Percentiles rank a stretch among this genome's conserved stretches.
phyloP scores from a whole-genome alignment of 2,888 invertebrate genomes.

The Aspidiotus destructor region DNA sequence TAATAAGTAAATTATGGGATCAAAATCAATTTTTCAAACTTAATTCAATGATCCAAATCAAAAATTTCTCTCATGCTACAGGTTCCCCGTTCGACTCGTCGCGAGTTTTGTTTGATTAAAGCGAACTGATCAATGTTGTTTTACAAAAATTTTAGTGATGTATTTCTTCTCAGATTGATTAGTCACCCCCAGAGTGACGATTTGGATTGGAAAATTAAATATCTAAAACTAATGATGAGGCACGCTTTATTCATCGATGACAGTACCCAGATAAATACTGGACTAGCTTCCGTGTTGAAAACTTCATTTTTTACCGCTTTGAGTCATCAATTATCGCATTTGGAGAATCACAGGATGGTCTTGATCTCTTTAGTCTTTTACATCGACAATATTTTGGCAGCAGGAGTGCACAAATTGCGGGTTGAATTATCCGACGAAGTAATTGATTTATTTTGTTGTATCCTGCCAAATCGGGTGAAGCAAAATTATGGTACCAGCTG shows the following conservation, averaged over 20 bases:
- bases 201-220: slow-evolving; percentile 34
- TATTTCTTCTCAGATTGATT: slow-evolving; percentile 28
- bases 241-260: slow-evolving; percentile 30
- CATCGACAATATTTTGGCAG: slow-evolving; percentile 30
- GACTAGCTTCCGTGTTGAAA: slow-evolving; percentile 26
- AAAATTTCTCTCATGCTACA: too few relatives aligned
- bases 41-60: too few relatives aligned
- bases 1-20: too few relatives aligned
- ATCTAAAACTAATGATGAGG: slow-evolving; percentile 34
- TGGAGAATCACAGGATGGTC: slow-evolving; percentile 32
- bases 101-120: too few relatives aligned
- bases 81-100: too few relatives aligned
- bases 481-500: too few relatives aligned
- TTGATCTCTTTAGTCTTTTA: slow-evolving; percentile 31
- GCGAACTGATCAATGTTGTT: too few relatives aligned
- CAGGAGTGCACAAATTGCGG: slow-evolving; percentile 9
- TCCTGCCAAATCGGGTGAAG: too few relatives aligned
- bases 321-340: slow-evolving; percentile 34
- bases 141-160: too few relatives aligned
- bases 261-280: slow-evolving; percentile 33
- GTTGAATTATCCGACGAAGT: slow-evolving; percentile 30
- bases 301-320: slow-evolving; percentile 34
- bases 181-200: slow-evolving; percentile 32
- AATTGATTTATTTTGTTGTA: background rate
- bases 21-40: too few relatives aligned